Evolutionary conservation across 2,888 invertebrate species (phyloP), one percentile per base, ranked within the genome.

Genomic region (Leucoma salicis): DNA sequence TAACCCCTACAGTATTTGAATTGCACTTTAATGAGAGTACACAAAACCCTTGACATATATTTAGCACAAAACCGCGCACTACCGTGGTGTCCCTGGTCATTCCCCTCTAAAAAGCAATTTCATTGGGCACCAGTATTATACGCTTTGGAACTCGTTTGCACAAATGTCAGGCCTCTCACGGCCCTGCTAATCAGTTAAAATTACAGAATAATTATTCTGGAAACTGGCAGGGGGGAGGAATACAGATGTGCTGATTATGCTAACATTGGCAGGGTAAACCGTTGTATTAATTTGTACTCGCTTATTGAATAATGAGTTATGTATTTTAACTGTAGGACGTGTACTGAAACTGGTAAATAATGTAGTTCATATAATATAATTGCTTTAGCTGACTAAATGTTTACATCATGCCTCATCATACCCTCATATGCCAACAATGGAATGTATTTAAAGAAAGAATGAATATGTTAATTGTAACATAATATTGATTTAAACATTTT

Each of bases 151-250:
- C 35, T 35, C 14, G 48, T 44, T 46, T 39, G 29, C 33, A 28
- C 37, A 32, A 13, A 38, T 35, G 29, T 40, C 37, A 39, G 15
- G 24, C 14, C 12, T 29, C 34, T 16, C 31, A 33, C 35, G 25
- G 31, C 36, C 14, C 40, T 31, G 32, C 31, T 44, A 46, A 48
- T 54, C 49, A 45, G 45, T 33, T 42, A 42, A 51, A 58, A 57
- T 52, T 45, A 55, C 46, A 39, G 24, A 14, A 36, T 41, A 55
- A 54, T 57, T 49, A 52, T 45, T 38, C 33, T 46, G 29, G 31
- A 24, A 41, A 49, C 39, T 42, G 51, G 28, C 43, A 35, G 25
- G 32, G 15, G 25, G 32, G 15, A 11, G 10, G 50, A 50, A 57
- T 57, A 42, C 34, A 31, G 42, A 57, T 46, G 45, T 21, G 13